These are phyloP conservation scores for Hipparchia sbordonii DNA, from an alignment of 2,888 invertebrate genomes.

Conservation along the genomic window DNA sequence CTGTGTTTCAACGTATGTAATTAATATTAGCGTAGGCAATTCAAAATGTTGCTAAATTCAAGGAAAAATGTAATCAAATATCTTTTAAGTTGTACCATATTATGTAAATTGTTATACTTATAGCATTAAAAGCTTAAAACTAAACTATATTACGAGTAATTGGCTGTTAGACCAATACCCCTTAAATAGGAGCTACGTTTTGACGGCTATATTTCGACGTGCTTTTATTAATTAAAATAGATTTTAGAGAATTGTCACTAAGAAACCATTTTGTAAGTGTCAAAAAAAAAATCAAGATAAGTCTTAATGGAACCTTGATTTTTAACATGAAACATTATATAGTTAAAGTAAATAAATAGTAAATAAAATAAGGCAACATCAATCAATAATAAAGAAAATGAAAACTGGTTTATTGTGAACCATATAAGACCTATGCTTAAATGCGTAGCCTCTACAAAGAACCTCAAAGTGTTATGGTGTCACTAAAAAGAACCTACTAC, in stretches of 20 bases:
- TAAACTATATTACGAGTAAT: slow-evolving; percentile 34
- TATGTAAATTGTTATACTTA: slow-evolving; percentile 2
- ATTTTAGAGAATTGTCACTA: no score
- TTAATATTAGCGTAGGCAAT: no score
- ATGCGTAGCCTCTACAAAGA: no score
- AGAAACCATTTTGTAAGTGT: no score
- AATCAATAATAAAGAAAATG: not conserved
- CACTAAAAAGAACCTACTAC: not conserved
- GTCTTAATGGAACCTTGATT: no score
- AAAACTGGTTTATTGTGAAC: not conserved
- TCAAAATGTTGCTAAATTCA: not conserved
- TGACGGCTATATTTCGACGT: slow-evolving; percentile 32
- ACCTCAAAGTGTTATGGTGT: no score
- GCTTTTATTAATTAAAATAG: not conserved
- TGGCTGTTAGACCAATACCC: slow-evolving; percentile 42
- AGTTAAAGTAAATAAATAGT: no score
- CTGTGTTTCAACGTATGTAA: no score
- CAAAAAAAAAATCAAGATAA: no score
- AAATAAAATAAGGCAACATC: no score
- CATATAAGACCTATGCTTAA: no score
- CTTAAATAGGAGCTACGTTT: slow-evolving; percentile 34
- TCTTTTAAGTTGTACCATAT: not conserved
- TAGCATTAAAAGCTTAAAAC: not conserved
- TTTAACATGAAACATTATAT: no score
- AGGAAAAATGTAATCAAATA: not conserved